Base-by-base conservation (phyloP, 2,888 invertebrate genomes). In the Chloroclysta siterata region DNA sequence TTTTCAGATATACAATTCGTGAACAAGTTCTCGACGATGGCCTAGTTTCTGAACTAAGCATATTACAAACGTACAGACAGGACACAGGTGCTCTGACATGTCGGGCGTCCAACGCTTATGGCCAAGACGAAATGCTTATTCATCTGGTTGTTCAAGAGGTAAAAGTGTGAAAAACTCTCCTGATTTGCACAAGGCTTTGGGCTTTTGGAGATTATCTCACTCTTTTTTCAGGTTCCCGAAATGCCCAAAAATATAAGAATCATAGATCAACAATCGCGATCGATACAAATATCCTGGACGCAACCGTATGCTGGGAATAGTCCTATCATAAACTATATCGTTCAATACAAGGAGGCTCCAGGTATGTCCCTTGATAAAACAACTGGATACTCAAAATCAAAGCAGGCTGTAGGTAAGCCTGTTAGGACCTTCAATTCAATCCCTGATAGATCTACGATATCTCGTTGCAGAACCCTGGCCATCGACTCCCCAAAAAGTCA, bases 11-110 rank as follows among this genome's bases (percentile, higher is more conserved):
- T 80, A 95, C 95, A 50, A 95, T 96, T 71, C 93, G 96, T 64
- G 96, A 96, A 82, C 96, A 97, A 90, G 94, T 95, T 22, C 88
- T 97, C 64, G 96, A 96, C 72, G 96, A 96, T 79, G 97, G 97
- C 33, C 95, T 96, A 88, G 96, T 97, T 57, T 98, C 98, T 1
- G 96, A 97, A 80, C 91, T 98, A 71, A 96, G 97, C 70, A 96
- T 98, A 71, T 94, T 96, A 65, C 96, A 97, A 75, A 97, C 97
- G 13, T 96, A 96, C 75, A 94, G 98, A 64, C 97, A 97, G 80
- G 98, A 98, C 89, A 97, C 98, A 0, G 98, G 98, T 10, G 95
- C 97, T 57, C 96, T 98, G 83, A 96, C 97, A 56, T 98, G 98
- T 84, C 95, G 96, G 68, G 98, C 98, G 0, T 96, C 96, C 74